These are phyloP conservation scores for Mastacembelus armatus DNA, from an alignment of 2,797 vertebrate genomes.

Conservation along the genomic window DNA sequence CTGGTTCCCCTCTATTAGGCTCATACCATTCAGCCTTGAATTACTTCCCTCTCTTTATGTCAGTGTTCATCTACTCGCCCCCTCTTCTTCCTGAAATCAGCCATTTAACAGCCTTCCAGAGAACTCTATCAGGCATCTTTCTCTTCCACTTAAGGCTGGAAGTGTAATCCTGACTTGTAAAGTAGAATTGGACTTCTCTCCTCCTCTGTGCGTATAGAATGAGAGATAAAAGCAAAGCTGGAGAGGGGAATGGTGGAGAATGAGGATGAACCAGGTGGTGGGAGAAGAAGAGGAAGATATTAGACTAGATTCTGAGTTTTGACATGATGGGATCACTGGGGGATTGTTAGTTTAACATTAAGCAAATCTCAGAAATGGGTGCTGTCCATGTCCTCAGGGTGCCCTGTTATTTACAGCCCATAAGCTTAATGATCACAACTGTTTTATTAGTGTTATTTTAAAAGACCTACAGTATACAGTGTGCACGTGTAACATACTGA, in stretches of 20 bases:
- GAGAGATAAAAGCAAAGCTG: conserved; percentile 13
- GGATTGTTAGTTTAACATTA: conserved; percentile 20
- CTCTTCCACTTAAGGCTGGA: conserved; percentile 48
- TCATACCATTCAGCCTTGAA: conserved; percentile 42
- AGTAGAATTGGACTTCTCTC: conserved; percentile 55
- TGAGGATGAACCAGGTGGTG: conserved; percentile 15
- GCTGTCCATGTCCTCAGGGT: too few relatives aligned
- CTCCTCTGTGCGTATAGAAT: conserved; percentile 14
- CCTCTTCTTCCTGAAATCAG: conserved; percentile 49
- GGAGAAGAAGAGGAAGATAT: conserved; percentile 22
- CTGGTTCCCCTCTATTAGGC: conserved; percentile 56
- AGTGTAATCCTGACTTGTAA: conserved; percentile 52
- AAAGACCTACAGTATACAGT: not conserved
- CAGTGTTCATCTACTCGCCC: conserved; percentile 36
- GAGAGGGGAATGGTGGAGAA: not conserved
- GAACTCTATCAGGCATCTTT: conserved; percentile 40
- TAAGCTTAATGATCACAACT: conserved; percentile 5
- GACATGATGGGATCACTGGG: conserved; percentile 6
- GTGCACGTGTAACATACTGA: not conserved
- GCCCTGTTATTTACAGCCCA: too few relatives aligned
- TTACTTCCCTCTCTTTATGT: conserved; percentile 44
- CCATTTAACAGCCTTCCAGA: conserved; percentile 54
- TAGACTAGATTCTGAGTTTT: conserved; percentile 8
- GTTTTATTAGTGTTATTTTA: not conserved
- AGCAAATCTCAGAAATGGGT: conserved; percentile 11